Evolutionary conservation across 2,113 vertebrate species (phyloP).

Genomic region (Peucedramus taeniatus): DNA sequence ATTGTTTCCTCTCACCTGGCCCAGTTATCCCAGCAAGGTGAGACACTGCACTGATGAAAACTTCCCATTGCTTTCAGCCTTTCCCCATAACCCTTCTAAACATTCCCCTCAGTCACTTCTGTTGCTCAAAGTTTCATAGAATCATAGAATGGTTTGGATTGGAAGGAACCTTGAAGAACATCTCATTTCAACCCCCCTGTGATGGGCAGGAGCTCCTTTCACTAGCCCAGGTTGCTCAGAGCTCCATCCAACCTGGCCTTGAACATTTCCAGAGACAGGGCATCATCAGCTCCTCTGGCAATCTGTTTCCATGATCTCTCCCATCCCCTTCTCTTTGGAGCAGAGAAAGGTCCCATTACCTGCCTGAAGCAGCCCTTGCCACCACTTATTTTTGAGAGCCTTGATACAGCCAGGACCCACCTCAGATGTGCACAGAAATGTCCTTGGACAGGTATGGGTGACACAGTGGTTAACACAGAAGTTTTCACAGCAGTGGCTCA

Average conservation of each 20-base stretch:
- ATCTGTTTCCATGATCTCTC: background rate
- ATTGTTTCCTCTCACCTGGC: background rate
- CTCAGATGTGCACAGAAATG: background rate
- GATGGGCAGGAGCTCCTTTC: background rate
- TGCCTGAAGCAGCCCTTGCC: background rate
- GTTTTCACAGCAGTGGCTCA: background rate
- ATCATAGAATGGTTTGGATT: background rate
- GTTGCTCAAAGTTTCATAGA: background rate
- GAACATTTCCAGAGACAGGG: background rate
- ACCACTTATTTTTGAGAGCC: background rate
- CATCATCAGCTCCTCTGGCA: background rate
- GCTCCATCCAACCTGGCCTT: background rate
- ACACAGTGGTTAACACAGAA: background rate
- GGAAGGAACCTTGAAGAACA: background rate
- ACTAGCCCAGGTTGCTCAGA: background rate
- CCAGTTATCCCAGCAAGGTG: accelerated
- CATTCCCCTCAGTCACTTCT: background rate
- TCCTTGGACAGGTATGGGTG: background rate
- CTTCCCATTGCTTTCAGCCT: background rate
- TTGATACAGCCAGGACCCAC: background rate
- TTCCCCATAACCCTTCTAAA: background rate
- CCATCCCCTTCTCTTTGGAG: background rate
- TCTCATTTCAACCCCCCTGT: accelerated
- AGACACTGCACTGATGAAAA: background rate
- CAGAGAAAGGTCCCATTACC: background rate